These are phyloP conservation scores for Myodes glareolus DNA, from an alignment of 2,113 vertebrate species.

Conservation along the genomic window DNA sequence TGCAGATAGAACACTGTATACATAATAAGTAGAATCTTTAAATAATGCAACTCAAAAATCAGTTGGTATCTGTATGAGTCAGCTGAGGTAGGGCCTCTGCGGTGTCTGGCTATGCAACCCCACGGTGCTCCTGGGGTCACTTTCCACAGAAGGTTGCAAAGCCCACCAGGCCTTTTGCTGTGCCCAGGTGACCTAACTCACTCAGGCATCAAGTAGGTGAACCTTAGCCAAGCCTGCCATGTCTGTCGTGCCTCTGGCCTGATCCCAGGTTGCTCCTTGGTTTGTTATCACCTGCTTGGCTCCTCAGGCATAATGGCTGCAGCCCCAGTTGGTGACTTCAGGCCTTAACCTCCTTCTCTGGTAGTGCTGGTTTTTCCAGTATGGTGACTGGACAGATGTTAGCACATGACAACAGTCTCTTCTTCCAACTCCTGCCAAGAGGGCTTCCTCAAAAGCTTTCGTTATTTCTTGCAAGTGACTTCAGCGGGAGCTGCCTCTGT, in stretches of 20 bases:
- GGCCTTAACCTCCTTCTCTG: neutral
- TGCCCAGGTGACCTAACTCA: too few species aligned
- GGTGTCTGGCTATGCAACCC: neutral
- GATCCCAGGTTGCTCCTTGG: neutral
- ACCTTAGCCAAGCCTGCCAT: neutral
- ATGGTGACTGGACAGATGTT: neutral
- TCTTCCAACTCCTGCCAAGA: neutral
- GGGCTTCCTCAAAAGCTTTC: neutral
- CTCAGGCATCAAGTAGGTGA: neutral
- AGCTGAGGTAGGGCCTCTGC: neutral
- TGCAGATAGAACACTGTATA: neutral
- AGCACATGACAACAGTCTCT: neutral
- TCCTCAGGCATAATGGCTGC: neutral
- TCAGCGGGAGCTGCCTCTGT: neutral
- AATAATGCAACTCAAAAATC: neutral
- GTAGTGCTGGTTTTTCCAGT: neutral
- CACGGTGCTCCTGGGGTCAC: neutral
- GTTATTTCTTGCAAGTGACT: neutral
- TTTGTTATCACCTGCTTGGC: neutral
- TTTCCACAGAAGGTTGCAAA: neutral
- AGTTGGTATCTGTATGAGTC: neutral
- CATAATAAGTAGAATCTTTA: neutral
- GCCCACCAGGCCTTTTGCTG: neutral
- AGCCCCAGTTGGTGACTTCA: neutral
- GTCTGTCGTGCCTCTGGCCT: neutral